These are phyloP conservation scores for Onychomys arenicola DNA, from an alignment of 2,797 vertebrate species.

Conservation along the genomic window DNA sequence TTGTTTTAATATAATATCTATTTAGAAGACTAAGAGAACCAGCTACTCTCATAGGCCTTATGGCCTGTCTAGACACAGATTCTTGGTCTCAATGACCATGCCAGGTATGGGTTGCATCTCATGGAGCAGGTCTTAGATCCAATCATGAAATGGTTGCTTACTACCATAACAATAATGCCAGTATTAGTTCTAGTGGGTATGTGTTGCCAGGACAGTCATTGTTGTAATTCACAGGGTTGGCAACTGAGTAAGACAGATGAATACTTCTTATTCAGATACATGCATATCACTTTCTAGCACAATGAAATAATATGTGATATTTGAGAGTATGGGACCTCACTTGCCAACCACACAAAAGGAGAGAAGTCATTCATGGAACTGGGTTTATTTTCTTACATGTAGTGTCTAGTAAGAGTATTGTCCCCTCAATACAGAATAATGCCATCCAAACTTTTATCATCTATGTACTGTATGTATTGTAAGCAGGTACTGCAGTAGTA, in stretches of 20 bases:
- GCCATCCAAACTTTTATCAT: not conserved
- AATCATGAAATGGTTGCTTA: not conserved
- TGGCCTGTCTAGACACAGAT: not conserved
- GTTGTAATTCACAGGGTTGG: not conserved
- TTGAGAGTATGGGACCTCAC: not conserved
- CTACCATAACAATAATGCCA: not conserved
- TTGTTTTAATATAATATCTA: not conserved
- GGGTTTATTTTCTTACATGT: not conserved
- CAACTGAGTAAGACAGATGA: not conserved
- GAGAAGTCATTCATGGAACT: not conserved
- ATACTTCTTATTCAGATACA: not conserved
- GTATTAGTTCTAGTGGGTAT: not conserved
- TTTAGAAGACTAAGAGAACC: not conserved
- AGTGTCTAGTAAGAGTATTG: not conserved
- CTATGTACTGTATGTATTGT: not conserved
- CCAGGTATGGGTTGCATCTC: not conserved
- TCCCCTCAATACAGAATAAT: not conserved
- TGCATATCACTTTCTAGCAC: not conserved
- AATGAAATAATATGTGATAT: not conserved
- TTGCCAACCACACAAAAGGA: not conserved
- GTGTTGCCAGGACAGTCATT: not conserved
- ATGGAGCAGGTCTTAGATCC: not conserved
- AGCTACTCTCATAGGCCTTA: not conserved
- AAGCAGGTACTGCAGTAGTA: not conserved
- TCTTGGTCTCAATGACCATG: not conserved